A percentile compares a stretch with the other conserved stretches of the same genome.
Evolutionary conservation across 2,113 vertebrate species (phyloP).

Genomic region (Sorex fumeus): DNA sequence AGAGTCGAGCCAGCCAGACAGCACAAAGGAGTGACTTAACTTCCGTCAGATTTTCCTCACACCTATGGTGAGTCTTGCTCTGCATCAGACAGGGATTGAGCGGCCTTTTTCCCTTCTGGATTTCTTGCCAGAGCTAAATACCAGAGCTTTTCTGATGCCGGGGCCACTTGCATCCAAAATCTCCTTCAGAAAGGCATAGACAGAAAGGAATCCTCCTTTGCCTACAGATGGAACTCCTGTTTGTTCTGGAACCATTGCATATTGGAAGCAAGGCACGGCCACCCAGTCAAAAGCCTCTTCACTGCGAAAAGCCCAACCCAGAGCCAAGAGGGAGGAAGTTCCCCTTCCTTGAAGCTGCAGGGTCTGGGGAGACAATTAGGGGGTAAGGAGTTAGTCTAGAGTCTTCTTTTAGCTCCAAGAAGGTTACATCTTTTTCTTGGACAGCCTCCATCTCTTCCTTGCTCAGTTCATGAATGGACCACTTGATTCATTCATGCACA

Average conservation of each 20-base stretch:
- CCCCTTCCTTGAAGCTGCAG: not conserved
- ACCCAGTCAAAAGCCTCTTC: conserved; percentile 13
- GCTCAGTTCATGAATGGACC: not conserved
- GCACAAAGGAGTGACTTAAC: not conserved
- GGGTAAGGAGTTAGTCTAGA: not conserved
- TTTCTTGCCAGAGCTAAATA: conserved; percentile 24
- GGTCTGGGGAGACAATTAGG: not conserved
- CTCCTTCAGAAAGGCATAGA: not conserved
- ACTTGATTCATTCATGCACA: not conserved
- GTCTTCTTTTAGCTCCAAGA: not conserved
- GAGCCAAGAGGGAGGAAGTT: not conserved
- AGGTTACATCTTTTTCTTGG: not conserved
- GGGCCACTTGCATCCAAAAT: not conserved
- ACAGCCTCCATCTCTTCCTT: not conserved
- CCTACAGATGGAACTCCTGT: conserved; percentile 23
- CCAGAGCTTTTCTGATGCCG: not conserved
- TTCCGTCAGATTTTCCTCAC: not conserved
- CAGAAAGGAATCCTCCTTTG: conserved; percentile 33
- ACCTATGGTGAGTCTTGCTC: not conserved
- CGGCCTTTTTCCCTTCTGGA: not conserved
- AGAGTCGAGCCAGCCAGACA: not conserved
- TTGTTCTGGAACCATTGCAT: conserved; percentile 19
- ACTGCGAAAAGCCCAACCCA: not conserved
- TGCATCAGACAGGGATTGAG: not conserved
- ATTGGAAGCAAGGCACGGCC: not conserved